A percentile compares a stretch with the other conserved stretches of the same genome.
Evolutionary conservation across 2,797 vertebrate species (phyloP).

Genomic region (Malacoctenus gilli): DNA sequence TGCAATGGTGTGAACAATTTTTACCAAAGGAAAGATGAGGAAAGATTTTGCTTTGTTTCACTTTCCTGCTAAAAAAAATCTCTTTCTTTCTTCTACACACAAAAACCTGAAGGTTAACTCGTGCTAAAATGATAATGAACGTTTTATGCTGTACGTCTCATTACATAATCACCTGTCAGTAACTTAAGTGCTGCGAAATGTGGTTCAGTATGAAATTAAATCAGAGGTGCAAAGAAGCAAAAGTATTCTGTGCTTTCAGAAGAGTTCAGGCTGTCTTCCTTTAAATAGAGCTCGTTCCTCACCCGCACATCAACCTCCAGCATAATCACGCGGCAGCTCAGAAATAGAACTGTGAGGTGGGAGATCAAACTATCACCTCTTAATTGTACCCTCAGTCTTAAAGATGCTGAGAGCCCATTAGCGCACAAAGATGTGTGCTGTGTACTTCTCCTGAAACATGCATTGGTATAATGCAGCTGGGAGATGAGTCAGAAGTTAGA

Average conservation of each 20-base stretch:
- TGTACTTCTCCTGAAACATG: conserved; percentile 68
- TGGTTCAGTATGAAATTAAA: conserved; percentile 19
- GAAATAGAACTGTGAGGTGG: conserved; percentile 81
- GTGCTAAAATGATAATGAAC: conserved; percentile 6
- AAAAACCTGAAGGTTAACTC: conserved; percentile 1
- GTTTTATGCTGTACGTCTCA: conserved; percentile 8
- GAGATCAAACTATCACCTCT: conserved; percentile 83
- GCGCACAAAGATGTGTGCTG: conserved; percentile 69
- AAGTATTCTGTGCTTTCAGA: conserved; percentile 52
- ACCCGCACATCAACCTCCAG: conserved; percentile 68
- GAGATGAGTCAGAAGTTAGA: conserved; percentile 76
- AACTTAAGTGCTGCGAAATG: conserved; percentile 3
- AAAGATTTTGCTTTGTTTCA: no score
- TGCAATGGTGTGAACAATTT: no score
- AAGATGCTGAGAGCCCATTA: conserved; percentile 81
- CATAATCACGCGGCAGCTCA: conserved; percentile 73
- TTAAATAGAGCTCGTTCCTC: conserved; percentile 73
- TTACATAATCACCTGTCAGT: conserved; percentile 28
- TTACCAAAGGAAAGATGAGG: no score
- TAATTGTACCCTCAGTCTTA: conserved; percentile 81
- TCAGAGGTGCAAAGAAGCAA: conserved; percentile 40
- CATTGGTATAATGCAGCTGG: conserved; percentile 68
- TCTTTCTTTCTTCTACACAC: neutral
- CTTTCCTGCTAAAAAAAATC: no score
- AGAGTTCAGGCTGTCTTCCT: conserved; percentile 58